Conservation (phyloP, 1,140 invertebrate genomes). For the Cyclina sinensis region DNA sequence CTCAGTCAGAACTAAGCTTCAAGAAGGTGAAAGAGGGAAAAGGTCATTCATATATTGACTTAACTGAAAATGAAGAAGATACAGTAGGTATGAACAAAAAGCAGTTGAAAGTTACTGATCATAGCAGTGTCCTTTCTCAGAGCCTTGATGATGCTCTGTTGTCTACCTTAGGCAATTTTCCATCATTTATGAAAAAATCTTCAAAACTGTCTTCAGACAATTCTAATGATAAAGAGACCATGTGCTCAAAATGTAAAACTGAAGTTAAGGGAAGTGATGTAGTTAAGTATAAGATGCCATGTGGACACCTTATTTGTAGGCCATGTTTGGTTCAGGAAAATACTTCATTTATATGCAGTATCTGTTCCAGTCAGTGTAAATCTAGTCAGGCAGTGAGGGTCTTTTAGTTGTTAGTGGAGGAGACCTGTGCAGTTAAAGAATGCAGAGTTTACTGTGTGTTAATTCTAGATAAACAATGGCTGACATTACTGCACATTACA, state of each 20-base stretch:
- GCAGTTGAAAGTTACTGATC: neutral
- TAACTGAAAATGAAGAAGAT: neutral
- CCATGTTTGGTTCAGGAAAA: slow-evolving; percentile 41
- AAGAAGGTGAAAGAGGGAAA: neutral
- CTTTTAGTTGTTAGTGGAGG: too few relatives aligned
- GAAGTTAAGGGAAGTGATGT: neutral
- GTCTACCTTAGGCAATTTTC: slow-evolving; percentile 62
- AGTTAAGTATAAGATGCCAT: slow-evolving; percentile 62
- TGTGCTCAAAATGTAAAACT: slow-evolving; percentile 25
- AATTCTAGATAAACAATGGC: too few relatives aligned
- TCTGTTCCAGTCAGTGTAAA: slow-evolving; percentile 22
- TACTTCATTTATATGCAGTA: neutral
- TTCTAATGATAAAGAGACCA: neutral
- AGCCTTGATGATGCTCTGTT: slow-evolving; percentile 72
- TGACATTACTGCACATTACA: too few relatives aligned
- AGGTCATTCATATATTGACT: neutral
- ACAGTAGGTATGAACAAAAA: neutral
- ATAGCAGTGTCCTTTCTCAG: slow-evolving; percentile 30
- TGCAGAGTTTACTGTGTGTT: too few relatives aligned
- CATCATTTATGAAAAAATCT: slow-evolving; percentile 68
- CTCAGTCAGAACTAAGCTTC: neutral
- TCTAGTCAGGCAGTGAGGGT: slow-evolving; percentile 46
- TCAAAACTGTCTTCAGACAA: neutral
- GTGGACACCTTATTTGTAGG: slow-evolving; percentile 71
- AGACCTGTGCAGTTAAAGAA: too few relatives aligned